Base-by-base conservation (phyloP, 2,797 vertebrate species). In the Pelochelys cantorii region DNA sequence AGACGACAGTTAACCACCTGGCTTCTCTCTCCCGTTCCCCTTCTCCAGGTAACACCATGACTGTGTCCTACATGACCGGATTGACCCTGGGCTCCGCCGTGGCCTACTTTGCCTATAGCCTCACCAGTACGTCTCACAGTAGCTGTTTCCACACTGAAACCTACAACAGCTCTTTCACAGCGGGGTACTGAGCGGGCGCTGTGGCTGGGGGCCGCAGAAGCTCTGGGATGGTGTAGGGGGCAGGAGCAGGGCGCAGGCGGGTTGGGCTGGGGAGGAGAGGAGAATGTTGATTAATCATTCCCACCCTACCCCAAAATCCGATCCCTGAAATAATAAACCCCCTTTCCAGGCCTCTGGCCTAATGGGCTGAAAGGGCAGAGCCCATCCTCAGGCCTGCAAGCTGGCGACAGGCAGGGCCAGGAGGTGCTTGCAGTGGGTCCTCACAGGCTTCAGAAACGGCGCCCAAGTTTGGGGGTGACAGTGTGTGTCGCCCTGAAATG, bases 51-150 rank as follows among this genome's bases (percentile, higher is more conserved):
- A 99, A 99, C 98, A 99, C 99, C 84, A 99, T 99, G 99, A 99
- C 99, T 0, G 99, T 99, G 94, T 99, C 99, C 95, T 99, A 99
- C 90, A 99, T 99, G 99, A 98, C 99, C 0, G 99, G 99, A 55
- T 54, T 99, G 97, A 99, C 99, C 62, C 93, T 99, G 94, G 99
- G 99, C 96, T 99, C 99, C 0, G 98, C 98, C 0, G 99, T 99
- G 93, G 99, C 99, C 0, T 99, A 99, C 48, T 99, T 98, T 31
- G 98, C 99, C 60, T 99, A 99, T 97, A 99, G 98, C 98, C 99
- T 99, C 97, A 98, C 98, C 81, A 98, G 98, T 1, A 97, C 97
- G 0, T 97, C 98, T 80, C 98, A 98, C 37, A 97, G 96, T 59
- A 97, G 96, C 83, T 98, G 98, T 75, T 94, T 97, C 79, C 97